These are phyloP conservation scores for Hipparchia semele DNA, from an alignment of 2,888 invertebrate genomes.

Conservation along the genomic window DNA sequence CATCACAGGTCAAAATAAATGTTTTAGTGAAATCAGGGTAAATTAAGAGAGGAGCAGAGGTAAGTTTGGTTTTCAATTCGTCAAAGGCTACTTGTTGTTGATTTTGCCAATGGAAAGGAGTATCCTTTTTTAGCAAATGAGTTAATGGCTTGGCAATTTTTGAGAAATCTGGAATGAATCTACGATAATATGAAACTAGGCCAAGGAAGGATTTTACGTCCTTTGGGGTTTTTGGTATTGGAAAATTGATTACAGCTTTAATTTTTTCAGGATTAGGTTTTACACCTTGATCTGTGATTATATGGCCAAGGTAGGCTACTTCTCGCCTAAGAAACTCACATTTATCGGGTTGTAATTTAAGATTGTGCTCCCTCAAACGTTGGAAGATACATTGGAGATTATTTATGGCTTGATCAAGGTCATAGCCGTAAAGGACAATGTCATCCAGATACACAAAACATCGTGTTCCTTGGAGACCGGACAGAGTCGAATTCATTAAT, in stretches of 20 bases:
- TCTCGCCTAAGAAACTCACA: conserved; percentile 52
- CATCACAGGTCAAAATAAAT: conserved; percentile 39
- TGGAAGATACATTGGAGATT: conserved; percentile 48
- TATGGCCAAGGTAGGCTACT: conserved; percentile 55
- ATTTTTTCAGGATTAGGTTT: conserved; percentile 47
- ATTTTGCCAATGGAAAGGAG: conserved; percentile 39
- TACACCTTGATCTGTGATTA: conserved; percentile 40
- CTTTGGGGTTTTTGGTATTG: conserved; percentile 40
- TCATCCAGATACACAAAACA: conserved; percentile 50
- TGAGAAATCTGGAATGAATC: conserved; percentile 54
- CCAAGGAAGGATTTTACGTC: conserved; percentile 46
- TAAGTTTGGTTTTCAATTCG: conserved; percentile 36
- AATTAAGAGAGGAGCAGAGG: conserved; percentile 47
- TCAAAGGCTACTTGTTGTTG: conserved; percentile 42
- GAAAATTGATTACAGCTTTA: conserved; percentile 33
- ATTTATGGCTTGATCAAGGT: conserved; percentile 47
- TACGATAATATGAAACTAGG: conserved; percentile 54
- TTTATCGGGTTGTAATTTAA: conserved; percentile 54
- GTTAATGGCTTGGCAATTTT: conserved; percentile 46
- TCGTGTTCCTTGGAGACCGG: conserved; percentile 42
- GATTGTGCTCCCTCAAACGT: conserved; percentile 41
- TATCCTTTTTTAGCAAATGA: conserved; percentile 41
- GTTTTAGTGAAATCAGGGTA: conserved; percentile 53
- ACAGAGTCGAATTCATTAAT: conserved; percentile 36
- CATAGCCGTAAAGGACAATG: conserved; percentile 45